These are phyloP conservation scores for Sebastes trivittatus DNA, from an alignment of 2,797 vertebrate genomes.

Conservation along the genomic window DNA sequence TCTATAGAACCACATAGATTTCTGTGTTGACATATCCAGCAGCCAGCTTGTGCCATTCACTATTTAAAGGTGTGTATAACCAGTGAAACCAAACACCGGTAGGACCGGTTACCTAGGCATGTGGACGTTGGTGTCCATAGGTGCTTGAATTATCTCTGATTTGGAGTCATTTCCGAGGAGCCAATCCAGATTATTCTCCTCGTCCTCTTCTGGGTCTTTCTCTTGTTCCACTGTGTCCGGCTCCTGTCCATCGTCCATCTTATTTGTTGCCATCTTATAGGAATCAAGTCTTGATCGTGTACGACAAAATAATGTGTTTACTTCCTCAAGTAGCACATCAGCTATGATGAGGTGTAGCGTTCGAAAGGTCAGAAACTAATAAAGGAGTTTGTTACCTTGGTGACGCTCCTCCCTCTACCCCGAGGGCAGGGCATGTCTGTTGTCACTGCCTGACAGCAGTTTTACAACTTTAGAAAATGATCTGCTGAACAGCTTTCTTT, in stretches of 20 bases:
- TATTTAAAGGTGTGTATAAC: not conserved
- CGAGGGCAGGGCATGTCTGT: not conserved
- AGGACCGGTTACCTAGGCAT: constrained; percentile 22
- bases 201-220: not conserved
- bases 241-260: not conserved
- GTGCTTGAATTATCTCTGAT: not conserved
- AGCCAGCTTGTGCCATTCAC: too few species aligned
- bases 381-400: not conserved
- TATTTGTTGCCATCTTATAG: not conserved
- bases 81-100: not conserved
- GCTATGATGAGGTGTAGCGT: constrained; percentile 13
- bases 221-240: not conserved
- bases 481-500: not conserved
- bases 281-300: not conserved
- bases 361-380: not conserved
- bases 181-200: constrained; percentile 21
- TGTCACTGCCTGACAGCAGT: not conserved
- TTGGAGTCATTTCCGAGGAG: constrained; percentile 19
- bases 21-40: not conserved
- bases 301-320: not conserved
- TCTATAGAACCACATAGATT: not conserved
- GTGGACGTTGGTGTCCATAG: constrained; percentile 52
- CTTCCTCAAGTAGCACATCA: not conserved
- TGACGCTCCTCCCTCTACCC: constrained; percentile 27
- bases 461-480: not conserved